These are phyloP conservation scores for Himalopsyche kuldschensis DNA, from an alignment of 2,888 invertebrate species.

Conservation along the genomic window DNA sequence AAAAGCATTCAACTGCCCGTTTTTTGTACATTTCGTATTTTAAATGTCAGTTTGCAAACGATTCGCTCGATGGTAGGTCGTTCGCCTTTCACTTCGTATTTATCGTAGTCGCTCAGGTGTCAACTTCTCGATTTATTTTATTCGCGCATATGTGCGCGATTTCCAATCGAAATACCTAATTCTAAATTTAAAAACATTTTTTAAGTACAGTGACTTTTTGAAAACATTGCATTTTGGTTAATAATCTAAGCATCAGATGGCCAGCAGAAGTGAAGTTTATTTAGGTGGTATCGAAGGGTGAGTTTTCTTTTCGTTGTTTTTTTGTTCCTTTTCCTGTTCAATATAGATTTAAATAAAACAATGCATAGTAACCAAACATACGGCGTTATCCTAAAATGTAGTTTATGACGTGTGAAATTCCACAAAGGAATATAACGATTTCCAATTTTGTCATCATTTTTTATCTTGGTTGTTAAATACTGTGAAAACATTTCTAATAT, in stretches of 20 bases:
- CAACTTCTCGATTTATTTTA: neutral
- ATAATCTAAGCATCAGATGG: neutral
- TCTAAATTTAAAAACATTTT: neutral
- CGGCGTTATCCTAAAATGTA: too few relatives aligned
- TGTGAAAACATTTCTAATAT: too few relatives aligned
- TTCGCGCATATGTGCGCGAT: neutral
- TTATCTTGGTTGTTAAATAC: too few relatives aligned
- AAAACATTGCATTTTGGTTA: neutral
- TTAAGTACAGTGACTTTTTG: neutral
- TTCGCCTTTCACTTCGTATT: neutral
- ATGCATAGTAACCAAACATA: neutral
- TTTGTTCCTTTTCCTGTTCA: too few relatives aligned
- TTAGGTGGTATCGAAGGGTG: constrained; percentile 45
- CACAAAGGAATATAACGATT: too few relatives aligned
- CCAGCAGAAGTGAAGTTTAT: constrained; percentile 30
- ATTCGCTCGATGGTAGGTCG: neutral
- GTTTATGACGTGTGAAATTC: too few relatives aligned
- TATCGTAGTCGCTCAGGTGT: neutral
- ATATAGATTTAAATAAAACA: neutral
- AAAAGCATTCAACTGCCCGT: neutral
- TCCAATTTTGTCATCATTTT: too few relatives aligned
- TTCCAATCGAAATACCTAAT: neutral
- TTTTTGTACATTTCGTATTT: neutral
- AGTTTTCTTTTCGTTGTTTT: constrained; percentile 37
- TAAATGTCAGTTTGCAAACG: neutral